These are phyloP conservation scores for Alces alces DNA, from an alignment of 2,113 vertebrate species.

Conservation along the genomic window DNA sequence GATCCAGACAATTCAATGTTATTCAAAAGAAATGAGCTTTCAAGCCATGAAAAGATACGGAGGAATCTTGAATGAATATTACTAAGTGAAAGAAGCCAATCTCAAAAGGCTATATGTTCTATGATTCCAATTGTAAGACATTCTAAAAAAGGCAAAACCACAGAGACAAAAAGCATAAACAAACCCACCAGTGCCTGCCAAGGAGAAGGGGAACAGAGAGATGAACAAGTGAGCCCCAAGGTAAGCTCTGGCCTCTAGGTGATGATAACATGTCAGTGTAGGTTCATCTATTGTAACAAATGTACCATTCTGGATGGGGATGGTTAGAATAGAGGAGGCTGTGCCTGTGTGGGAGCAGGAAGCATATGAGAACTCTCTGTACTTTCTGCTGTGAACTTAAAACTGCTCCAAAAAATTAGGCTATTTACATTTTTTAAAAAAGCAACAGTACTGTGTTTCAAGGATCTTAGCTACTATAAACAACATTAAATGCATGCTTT, in stretches of 20 bases:
- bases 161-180: neutral
- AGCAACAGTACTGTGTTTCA: neutral
- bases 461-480: neutral
- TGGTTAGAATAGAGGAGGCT: neutral
- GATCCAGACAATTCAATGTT: neutral
- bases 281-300: neutral
- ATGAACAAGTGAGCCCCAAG: neutral
- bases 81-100: neutral
- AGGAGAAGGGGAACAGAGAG: neutral
- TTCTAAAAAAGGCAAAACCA: neutral
- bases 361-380: neutral
- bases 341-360: neutral
- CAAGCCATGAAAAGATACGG: neutral
- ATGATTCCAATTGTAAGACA: neutral
- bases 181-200: neutral
- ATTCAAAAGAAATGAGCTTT: neutral
- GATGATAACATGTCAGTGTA: neutral
- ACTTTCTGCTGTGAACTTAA: neutral
- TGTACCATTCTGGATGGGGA: neutral
- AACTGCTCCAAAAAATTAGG: neutral
- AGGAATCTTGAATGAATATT: neutral
- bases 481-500: constrained; percentile 32
- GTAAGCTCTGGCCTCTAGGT: neutral
- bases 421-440: neutral
- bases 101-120: neutral